These are phyloP conservation scores for Chironomus tepperi DNA, from an alignment of 1,140 invertebrate genomes.

Conservation along the genomic window DNA sequence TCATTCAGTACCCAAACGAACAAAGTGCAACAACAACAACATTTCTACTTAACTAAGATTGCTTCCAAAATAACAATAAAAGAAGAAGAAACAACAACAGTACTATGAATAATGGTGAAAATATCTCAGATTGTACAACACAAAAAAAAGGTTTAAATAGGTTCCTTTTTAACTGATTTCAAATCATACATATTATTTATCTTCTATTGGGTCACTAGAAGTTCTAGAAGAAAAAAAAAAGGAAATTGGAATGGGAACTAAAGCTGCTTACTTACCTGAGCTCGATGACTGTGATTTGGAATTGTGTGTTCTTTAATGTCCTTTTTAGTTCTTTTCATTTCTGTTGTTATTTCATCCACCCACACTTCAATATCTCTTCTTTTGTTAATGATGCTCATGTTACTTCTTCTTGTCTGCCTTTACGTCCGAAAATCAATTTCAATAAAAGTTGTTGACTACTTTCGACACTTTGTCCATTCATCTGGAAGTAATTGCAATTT, in stretches of 20 bases:
- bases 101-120: background rate
- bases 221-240: background rate
- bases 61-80: no score
- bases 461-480: no score
- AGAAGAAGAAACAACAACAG: no score
- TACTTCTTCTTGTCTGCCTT: background rate
- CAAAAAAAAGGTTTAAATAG: background rate
- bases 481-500: no score
- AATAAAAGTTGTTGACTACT: no score
- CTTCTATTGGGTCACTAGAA: background rate
- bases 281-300: background rate
- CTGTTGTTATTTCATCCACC: background rate
- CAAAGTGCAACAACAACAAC: no score
- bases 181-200: slow-evolving; percentile 15
- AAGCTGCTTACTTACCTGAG: background rate
- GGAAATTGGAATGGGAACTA: background rate
- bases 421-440: background rate
- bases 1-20: no score
- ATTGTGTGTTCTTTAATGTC: background rate
- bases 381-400: slow-evolving; percentile 11
- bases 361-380: background rate
- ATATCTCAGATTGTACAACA: background rate
- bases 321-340: no score
- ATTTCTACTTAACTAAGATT: no score
- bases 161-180: slow-evolving; percentile 13